Percentiles rank a stretch among this genome's conserved stretches.
Conservation (phyloP, 2,113 vertebrate species). For the Peromyscus leucopus region DNA sequence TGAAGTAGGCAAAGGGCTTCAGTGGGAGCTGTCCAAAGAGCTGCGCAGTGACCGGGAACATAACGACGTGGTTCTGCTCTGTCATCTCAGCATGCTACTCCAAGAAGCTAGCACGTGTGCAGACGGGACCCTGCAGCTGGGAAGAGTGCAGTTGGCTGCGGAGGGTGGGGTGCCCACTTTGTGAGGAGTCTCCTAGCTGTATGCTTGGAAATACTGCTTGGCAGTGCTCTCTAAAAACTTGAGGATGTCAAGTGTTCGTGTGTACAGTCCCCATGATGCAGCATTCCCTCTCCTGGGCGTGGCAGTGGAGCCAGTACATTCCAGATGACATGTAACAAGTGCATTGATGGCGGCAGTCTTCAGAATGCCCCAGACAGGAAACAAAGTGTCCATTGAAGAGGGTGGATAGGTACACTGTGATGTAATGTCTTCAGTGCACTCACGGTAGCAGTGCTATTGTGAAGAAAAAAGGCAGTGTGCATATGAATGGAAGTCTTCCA, state of each 20-base stretch:
- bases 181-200: too few relatives aligned
- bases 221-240: neutral
- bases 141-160: neutral
- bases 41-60: neutral
- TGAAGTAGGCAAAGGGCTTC: slow-evolving; percentile 6
- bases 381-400: neutral
- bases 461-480: neutral
- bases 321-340: neutral
- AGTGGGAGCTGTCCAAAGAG: neutral
- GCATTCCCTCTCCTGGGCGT: neutral
- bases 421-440: neutral
- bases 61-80: neutral
- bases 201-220: neutral
- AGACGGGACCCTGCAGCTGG: neutral
- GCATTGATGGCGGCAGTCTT: neutral
- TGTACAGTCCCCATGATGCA: neutral
- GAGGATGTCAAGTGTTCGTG: neutral
- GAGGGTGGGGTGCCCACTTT: neutral
- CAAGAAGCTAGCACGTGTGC: neutral
- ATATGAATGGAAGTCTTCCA: neutral
- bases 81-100: neutral
- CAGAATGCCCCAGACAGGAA: neutral
- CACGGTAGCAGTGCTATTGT: neutral
- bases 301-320: neutral
- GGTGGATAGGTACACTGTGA: neutral